These are phyloP conservation scores for Aleadryas rufinucha DNA, from an alignment of 2,113 vertebrate species.

Conservation along the genomic window DNA sequence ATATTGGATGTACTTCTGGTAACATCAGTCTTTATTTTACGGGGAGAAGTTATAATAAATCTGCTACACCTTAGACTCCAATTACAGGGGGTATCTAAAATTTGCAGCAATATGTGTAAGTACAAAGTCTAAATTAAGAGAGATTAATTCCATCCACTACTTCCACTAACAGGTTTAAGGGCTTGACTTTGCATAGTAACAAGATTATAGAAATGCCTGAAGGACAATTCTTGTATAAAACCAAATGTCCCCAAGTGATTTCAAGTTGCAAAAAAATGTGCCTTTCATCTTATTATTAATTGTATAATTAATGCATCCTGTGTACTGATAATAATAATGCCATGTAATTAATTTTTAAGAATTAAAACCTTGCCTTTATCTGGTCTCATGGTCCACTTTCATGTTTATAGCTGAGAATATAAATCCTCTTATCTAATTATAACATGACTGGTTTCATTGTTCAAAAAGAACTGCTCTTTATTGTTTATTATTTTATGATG, in stretches of 20 bases:
- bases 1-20: neutral
- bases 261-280: conserved; percentile 52
- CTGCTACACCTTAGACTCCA: conserved; percentile 65
- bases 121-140: neutral
- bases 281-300: conserved; percentile 79
- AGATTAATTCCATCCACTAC: conserved; percentile 57
- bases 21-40: conserved; percentile 9
- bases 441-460: conserved; percentile 79
- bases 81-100: conserved; percentile 57
- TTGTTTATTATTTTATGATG: conserved; percentile 72
- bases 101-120: conserved; percentile 33
- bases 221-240: conserved; percentile 73
- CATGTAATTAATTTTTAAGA: conserved; percentile 84
- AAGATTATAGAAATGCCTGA: conserved; percentile 76
- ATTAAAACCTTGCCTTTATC: conserved; percentile 80
- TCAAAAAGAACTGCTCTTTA: conserved; percentile 69
- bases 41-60: conserved; percentile 54
- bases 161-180: conserved; percentile 68
- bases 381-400: conserved; percentile 75
- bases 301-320: conserved; percentile 83
- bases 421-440: conserved; percentile 85
- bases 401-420: conserved; percentile 76
- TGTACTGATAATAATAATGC: conserved; percentile 83
- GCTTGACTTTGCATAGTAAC: conserved; percentile 74
- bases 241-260: conserved; percentile 66